These are phyloP conservation scores for Syngnathus floridae DNA, from an alignment of 2,113 vertebrate species.

Conservation along the genomic window DNA sequence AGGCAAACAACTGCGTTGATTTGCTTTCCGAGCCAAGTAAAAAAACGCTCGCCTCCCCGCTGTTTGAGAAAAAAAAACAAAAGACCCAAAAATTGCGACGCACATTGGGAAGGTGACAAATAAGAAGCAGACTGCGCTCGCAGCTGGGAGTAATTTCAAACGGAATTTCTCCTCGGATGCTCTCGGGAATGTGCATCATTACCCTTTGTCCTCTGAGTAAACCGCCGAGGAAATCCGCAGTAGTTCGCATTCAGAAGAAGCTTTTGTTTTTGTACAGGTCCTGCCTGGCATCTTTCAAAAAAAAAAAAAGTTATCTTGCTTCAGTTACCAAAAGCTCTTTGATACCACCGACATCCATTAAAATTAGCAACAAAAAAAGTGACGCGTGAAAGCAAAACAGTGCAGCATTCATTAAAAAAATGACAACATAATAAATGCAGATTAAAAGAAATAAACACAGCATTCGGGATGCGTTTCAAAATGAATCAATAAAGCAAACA, in stretches of 20 bases:
- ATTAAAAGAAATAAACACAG: no score
- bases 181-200: slow-evolving; percentile 57
- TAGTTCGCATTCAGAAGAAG: neutral
- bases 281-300: no score
- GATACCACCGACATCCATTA: no score
- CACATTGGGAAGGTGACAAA: slow-evolving; percentile 60
- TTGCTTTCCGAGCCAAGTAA: slow-evolving; percentile 33
- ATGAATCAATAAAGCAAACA: no score
- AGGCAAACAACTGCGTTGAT: slow-evolving; percentile 29
- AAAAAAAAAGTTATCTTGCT: no score
- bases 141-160: slow-evolving; percentile 67
- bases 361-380: no score
- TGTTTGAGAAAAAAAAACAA: slow-evolving; percentile 27
- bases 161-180: slow-evolving; percentile 55
- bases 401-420: no score
- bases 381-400: no score
- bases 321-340: no score
- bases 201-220: slow-evolving; percentile 57
- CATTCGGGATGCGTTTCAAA: no score
- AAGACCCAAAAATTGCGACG: slow-evolving; percentile 38
- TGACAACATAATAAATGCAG: no score
- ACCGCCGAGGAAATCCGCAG: neutral
- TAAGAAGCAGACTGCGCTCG: slow-evolving; percentile 51
- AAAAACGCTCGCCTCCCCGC: neutral
- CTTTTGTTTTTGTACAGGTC: no score